phyloP scores from a whole-genome alignment of 2,797 vertebrate genomes.

The Microctenopoma steveboyesi region DNA sequence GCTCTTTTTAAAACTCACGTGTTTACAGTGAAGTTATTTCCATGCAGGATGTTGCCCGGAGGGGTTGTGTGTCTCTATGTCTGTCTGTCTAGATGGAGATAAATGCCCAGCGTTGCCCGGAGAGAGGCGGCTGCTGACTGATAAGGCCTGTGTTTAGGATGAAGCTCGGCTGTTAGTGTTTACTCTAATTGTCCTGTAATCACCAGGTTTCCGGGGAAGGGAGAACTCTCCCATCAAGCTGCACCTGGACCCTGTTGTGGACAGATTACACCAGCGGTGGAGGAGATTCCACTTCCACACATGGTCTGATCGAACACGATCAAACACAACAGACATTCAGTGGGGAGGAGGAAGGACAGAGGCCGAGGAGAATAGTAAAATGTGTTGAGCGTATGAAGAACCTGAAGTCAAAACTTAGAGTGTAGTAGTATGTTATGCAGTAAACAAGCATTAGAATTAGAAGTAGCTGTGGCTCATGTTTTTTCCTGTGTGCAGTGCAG shows the following conservation, averaged over 20 bases:
- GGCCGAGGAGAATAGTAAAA: not conserved
- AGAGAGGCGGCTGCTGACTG: slow-evolving; percentile 51
- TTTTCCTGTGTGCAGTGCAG: no score
- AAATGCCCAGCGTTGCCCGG: slow-evolving; percentile 54
- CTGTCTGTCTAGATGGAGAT: slow-evolving; percentile 56
- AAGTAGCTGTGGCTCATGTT: no score
- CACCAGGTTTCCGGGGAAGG: slow-evolving; percentile 53
- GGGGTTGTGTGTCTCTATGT: slow-evolving; percentile 31
- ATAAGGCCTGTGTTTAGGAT: slow-evolving; percentile 63
- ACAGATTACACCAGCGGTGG: slow-evolving; percentile 31
- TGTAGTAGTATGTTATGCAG: no score
- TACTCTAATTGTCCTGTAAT: slow-evolving; percentile 77
- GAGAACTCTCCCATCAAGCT: slow-evolving; percentile 38
- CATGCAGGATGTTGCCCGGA: slow-evolving; percentile 42
- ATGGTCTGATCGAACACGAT: not conserved
- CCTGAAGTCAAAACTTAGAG: no score
- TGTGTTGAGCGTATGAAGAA: no score
- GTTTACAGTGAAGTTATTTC: slow-evolving; percentile 52
- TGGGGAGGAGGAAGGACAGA: not conserved
- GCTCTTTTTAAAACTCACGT: slow-evolving; percentile 29
- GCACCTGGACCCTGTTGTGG: slow-evolving; percentile 69
- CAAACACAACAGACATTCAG: not conserved
- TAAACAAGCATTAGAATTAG: no score
- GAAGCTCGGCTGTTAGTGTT: slow-evolving; percentile 70
- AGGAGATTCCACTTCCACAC: slow-evolving; percentile 9